Evolutionary conservation across 92 coral and sea anemone species (phyloP).

Genomic region (Phenganax subtilis): DNA sequence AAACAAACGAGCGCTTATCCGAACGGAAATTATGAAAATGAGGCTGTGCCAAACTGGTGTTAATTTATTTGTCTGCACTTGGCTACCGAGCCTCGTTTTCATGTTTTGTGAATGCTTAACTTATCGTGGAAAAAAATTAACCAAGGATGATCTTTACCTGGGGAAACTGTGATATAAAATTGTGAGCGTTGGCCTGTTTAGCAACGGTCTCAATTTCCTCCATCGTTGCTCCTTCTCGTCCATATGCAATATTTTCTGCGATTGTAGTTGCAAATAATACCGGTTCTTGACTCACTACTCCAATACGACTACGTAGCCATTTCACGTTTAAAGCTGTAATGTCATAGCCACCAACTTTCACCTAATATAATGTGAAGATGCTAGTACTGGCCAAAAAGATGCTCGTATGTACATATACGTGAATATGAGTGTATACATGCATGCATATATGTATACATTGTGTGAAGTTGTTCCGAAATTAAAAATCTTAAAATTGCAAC

Average conservation of each 20-base stretch:
- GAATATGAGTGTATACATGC: neutral
- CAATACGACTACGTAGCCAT: conserved; percentile 53
- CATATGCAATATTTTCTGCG: conserved; percentile 55
- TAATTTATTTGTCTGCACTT: neutral
- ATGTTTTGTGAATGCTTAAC: neutral
- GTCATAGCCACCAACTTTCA: conserved; percentile 47
- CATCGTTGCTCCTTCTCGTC: conserved; percentile 53
- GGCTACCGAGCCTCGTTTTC: neutral
- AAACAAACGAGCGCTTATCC: no score
- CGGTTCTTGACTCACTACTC: conserved; percentile 57
- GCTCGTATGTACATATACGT: neutral
- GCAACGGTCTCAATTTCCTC: conserved; percentile 48
- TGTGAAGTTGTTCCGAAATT: neutral
- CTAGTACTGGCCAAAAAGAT: neutral
- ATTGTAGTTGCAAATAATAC: conserved; percentile 55
- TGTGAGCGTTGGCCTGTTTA: conserved; percentile 54
- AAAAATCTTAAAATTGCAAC: neutral
- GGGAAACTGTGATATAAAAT: conserved; percentile 53
- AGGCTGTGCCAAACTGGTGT: no score
- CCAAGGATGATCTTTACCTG: conserved; percentile 30
- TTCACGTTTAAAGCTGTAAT: conserved; percentile 44
- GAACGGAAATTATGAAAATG: no score
- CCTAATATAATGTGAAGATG: conserved; percentile 19
- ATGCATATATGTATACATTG: neutral
- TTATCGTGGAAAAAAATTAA: neutral